Evolutionary conservation across 1,140 invertebrate species (phyloP), one percentile per base, ranked within the genome.

Genomic region (Prorops nasuta): DNA sequence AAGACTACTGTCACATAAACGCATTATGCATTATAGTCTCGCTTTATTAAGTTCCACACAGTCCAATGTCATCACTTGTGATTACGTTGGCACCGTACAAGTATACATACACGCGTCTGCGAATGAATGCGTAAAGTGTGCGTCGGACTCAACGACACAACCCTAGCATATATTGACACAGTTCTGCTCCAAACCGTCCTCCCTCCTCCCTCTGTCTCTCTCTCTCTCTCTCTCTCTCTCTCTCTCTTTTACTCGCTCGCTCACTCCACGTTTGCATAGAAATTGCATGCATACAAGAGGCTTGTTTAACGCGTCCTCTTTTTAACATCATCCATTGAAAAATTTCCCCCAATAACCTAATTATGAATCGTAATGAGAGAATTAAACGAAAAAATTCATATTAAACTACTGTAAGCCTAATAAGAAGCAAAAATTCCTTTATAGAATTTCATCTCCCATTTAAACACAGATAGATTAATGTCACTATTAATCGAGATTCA

Each of bases 341-440:
- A n/a, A n/a, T n/a, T n/a, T n/a, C n/a, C n/a, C n/a, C n/a, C n/a
- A n/a, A n/a, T n/a, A n/a, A n/a, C n/a, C n/a, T n/a, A 9, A 37
- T 22, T 32, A 22, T 21, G 31, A 17, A 2, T 14, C 24, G 15
- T 35, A 46, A 58, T 21, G 37, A n/a, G 18, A 42, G 40, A 34
- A 40, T 52, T 51, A 48, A 49, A 42, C 42, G 44, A 31, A 17
- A 45, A 49, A 57, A 54, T 53, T n/a, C n/a, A n/a, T n/a, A n/a
- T n/a, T n/a, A n/a, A n/a, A n/a, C n/a, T n/a, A n/a, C n/a, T n/a
- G n/a, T n/a, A n/a, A n/a, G n/a, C n/a, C n/a, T n/a, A n/a, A n/a
- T n/a, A n/a, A n/a, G n/a, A n/a, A n/a, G n/a, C n/a, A n/a, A n/a
- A n/a, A n/a, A n/a, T n/a, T n/a, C n/a, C n/a, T n/a, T n/a, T n/a